Base-by-base conservation (phyloP, 2,888 invertebrate species). In the Drosophila prostipennis region DNA sequence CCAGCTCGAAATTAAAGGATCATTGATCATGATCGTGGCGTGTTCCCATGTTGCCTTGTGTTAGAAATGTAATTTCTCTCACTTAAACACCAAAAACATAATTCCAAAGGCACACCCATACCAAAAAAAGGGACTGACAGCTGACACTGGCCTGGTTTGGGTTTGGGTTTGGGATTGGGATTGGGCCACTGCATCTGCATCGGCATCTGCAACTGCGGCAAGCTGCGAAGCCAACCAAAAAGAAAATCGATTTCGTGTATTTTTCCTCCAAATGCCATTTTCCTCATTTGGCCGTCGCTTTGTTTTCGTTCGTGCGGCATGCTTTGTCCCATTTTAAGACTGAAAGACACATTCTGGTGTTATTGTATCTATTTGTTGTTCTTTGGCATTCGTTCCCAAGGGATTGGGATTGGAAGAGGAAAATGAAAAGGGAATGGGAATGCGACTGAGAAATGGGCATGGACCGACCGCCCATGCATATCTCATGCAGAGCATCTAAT, bases 241-340 rank as follows among this genome's bases (percentile, higher is more conserved):
- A 23, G 70, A 79, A 81, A 87, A 83, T 88, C 83, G 87, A 86
- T 86, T 79, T 86, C 32, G 67, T 67, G 45, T 54, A 52, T 58
- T 51, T 70, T 65, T 86, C 77, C 73, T 79, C 57, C 72, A 82
- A 87, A 87, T 82, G 83, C 45, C 77, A 85, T 87, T 85, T 63
- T 63, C 61, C 61, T 81, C 72, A 74, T 85, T 79, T 79, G 79
- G 73, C 69, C 74, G 69, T 56, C 72, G 61, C 70, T 81, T 77
- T 87, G 78, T 79, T 74, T 72, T 72, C 52, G 42, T 72, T 63
- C 65, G 60, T 74, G 84, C 85, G 87, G 81, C 81, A 77, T 87
- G 82, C 81, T 73, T 86, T 88, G 88, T 84, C 78, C 79, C 83
- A 80, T 88, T 88, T 83, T 68, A 73, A 88, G 80, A 74, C 87